Evolutionary conservation across 2,797 vertebrate genomes (phyloP).

Genomic region (Buphagus erythrorhynchus): DNA sequence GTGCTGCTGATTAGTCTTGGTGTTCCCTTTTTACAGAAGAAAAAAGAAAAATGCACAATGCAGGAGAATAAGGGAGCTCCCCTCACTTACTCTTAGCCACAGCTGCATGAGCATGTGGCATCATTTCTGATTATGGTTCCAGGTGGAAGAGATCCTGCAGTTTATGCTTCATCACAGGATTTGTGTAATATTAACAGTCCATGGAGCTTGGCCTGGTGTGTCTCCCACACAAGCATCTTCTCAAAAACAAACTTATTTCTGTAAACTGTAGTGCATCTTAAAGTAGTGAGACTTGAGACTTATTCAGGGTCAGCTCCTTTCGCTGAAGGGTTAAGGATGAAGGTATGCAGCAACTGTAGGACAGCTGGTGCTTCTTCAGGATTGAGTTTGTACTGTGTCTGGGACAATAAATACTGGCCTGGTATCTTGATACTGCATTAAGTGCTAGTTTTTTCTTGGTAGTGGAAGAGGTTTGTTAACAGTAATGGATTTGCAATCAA

Average conservation of each 20-base stretch:
- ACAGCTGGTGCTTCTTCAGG: background rate
- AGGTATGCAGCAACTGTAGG: background rate
- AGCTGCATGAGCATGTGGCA: background rate
- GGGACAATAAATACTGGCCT: background rate
- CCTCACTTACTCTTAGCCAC: background rate
- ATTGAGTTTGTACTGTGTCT: background rate
- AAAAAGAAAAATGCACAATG: background rate
- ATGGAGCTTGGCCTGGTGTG: background rate
- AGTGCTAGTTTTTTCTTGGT: background rate
- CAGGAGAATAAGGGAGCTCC: background rate
- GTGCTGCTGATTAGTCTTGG: background rate
- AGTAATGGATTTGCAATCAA: background rate
- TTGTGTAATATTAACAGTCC: background rate
- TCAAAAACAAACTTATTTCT: background rate
- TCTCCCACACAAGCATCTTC: background rate
- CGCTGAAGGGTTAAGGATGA: background rate
- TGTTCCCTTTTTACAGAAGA: background rate
- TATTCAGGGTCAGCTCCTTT: background rate
- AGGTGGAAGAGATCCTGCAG: background rate
- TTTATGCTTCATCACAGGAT: background rate
- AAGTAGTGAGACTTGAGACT: background rate
- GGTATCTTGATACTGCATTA: background rate
- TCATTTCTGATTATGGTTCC: background rate
- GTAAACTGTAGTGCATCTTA: background rate
- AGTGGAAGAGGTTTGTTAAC: background rate